These are phyloP conservation scores for Piaya cayana DNA, from an alignment of 2,113 vertebrate species.

Conservation along the genomic window DNA sequence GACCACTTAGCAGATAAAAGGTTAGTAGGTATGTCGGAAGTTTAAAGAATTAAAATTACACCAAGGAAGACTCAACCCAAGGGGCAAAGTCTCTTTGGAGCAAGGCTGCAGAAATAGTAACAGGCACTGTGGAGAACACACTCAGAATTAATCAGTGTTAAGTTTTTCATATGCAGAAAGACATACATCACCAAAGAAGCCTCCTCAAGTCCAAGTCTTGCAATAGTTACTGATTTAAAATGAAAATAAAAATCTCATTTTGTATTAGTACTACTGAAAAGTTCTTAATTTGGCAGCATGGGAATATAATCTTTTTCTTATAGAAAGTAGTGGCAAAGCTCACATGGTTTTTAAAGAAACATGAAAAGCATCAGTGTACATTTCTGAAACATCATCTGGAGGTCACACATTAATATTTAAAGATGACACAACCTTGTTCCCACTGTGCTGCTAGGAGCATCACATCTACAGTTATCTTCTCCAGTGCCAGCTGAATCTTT, in stretches of 20 bases:
- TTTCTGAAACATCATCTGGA: neutral
- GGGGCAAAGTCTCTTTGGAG: neutral
- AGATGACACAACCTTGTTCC: neutral
- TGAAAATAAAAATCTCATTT: neutral
- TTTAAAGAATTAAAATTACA: neutral
- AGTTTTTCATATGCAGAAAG: neutral
- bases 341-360: neutral
- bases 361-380: neutral
- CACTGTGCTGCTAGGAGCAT: neutral
- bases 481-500: neutral
- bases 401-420: slow-evolving; percentile 27
- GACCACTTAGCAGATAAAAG: neutral
- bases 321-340: neutral
- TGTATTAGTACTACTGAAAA: neutral
- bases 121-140: neutral
- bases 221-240: neutral
- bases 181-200: neutral
- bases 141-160: neutral
- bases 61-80: neutral
- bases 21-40: neutral
- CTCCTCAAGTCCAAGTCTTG: neutral
- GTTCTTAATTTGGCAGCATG: neutral
- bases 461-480: neutral
- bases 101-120: neutral
- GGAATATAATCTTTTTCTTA: neutral